Evolutionary conservation across 2,888 invertebrate genomes (phyloP), one percentile per base, ranked within the genome.

Genomic region (Bugula neritina): DNA sequence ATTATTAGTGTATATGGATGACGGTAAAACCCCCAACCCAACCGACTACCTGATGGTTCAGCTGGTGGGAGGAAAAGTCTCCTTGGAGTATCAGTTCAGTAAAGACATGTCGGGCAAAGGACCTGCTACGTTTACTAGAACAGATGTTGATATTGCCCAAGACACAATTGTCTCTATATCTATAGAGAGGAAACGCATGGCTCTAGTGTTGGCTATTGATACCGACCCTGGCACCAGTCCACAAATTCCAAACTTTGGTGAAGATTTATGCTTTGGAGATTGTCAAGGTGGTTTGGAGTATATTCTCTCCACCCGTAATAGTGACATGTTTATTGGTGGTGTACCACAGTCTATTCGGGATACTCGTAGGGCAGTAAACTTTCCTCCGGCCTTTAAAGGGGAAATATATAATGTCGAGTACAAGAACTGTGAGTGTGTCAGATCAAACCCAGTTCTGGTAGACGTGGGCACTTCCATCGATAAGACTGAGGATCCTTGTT

Each of bases 1-100:
- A 34, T 13, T 63, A 34, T 34, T 63, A 13, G 63, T n/a, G 5
- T 63, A 63, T 27, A 63, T 63, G 63, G 63, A 63, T 34, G 63
- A 27, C 10, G 63, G 63, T 27, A 43, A 43, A 43, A 5, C 17
- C 17, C 29, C 27, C 21, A 25, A 27, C 63, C 17, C 27, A 25
- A 63, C 63, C 1, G 63, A 63, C 31, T 63, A 63, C 34, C 2
- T 63, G 63, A 13, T 63, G 25, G 27, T 63, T 3, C 29, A 63
- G 63, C n/a, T 63, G 31, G 5, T 13, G 3, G 34, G 31, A 31
- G 63, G 63, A 25, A 63, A 63, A 31, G 34, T 63, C 2, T 63
- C 21, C 5, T 13, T 63, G 63, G 63, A 63, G n/a, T 63, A 63
- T 27, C 63, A 63, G 31, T 63, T 29, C n/a, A 31, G 63, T 3